Percentiles rank a stretch among this genome's conserved stretches.
These are phyloP conservation scores for Toxotes jaculatrix DNA, from an alignment of 2,113 vertebrate species.

Conservation along the genomic window DNA sequence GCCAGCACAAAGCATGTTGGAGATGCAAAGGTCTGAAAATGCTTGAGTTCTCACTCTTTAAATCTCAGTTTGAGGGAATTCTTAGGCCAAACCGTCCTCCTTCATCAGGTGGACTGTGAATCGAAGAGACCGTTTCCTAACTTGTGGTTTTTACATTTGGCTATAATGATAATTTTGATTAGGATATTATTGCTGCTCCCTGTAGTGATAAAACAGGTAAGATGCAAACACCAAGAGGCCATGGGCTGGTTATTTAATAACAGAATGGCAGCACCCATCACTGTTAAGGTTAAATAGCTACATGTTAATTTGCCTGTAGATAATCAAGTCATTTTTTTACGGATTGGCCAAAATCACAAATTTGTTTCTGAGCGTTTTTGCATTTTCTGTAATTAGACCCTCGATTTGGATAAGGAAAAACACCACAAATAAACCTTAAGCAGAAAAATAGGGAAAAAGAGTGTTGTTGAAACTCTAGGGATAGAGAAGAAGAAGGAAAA, in stretches of 20 bases:
- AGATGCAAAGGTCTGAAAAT: neutral
- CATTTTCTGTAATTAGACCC: neutral
- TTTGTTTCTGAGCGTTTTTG: neutral
- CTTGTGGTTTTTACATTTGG: neutral
- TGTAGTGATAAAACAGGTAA: constrained; percentile 11
- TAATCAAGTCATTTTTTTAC: neutral
- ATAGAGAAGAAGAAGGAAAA: too few relatives aligned
- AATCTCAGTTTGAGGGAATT: constrained; percentile 16
- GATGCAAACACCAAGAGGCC: neutral
- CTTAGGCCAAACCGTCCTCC: neutral
- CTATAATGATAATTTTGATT: neutral
- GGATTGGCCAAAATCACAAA: neutral
- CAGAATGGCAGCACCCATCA: constrained; percentile 16
- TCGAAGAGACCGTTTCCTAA: neutral
- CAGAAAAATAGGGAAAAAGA: neutral
- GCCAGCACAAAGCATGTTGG: constrained; percentile 3
- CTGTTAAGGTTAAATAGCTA: neutral
- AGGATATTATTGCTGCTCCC: constrained; percentile 15
- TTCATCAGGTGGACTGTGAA: neutral
- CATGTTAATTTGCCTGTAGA: neutral
- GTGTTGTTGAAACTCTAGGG: too few relatives aligned
- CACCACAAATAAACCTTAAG: neutral
- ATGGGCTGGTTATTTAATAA: neutral
- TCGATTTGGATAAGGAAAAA: neutral
- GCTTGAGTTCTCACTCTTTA: neutral